Evolutionary conservation across 2,797 vertebrate genomes (phyloP).

Genomic region (Anguilla marmorata): DNA sequence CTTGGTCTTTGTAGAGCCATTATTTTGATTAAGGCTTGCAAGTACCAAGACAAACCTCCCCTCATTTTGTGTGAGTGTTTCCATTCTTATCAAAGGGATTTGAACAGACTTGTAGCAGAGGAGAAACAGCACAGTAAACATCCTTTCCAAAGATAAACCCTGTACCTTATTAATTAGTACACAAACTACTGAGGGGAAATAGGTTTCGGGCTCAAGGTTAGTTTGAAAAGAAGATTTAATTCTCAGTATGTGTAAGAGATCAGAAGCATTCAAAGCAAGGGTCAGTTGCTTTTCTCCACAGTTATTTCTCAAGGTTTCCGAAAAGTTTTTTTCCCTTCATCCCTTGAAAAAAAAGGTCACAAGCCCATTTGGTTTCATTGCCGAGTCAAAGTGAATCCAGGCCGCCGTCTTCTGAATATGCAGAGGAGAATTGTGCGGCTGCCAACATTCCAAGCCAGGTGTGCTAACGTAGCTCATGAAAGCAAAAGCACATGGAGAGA

Average conservation of each 20-base stretch:
- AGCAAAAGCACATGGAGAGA: slow-evolving; percentile 33
- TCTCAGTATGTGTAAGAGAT: slow-evolving; percentile 42
- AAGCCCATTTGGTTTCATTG: background rate
- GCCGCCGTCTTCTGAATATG: background rate
- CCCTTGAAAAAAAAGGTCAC: too few species aligned
- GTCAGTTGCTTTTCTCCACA: background rate
- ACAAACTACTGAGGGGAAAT: slow-evolving; percentile 32
- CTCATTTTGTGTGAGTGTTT: slow-evolving; percentile 48
- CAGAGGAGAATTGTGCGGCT: slow-evolving; percentile 32
- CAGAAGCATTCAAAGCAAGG: slow-evolving; percentile 15
- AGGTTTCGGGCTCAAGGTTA: slow-evolving; percentile 44
- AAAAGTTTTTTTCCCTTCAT: too few species aligned
- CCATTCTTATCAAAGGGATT: slow-evolving; percentile 43
- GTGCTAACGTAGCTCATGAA: slow-evolving; percentile 23
- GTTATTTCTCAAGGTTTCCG: too few species aligned
- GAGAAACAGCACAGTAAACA: slow-evolving; percentile 43
- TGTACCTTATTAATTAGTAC: slow-evolving; percentile 45
- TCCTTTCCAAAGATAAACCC: slow-evolving; percentile 39
- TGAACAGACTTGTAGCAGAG: slow-evolving; percentile 35
- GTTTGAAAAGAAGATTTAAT: slow-evolving; percentile 41
- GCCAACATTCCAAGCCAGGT: slow-evolving; percentile 36
- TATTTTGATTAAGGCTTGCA: slow-evolving; percentile 32
- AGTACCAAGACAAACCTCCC: slow-evolving; percentile 31
- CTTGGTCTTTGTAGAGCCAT: background rate
- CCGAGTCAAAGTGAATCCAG: background rate